Evolutionary conservation across 2,113 vertebrate genomes (phyloP).

Genomic region (Mirza zaza): DNA sequence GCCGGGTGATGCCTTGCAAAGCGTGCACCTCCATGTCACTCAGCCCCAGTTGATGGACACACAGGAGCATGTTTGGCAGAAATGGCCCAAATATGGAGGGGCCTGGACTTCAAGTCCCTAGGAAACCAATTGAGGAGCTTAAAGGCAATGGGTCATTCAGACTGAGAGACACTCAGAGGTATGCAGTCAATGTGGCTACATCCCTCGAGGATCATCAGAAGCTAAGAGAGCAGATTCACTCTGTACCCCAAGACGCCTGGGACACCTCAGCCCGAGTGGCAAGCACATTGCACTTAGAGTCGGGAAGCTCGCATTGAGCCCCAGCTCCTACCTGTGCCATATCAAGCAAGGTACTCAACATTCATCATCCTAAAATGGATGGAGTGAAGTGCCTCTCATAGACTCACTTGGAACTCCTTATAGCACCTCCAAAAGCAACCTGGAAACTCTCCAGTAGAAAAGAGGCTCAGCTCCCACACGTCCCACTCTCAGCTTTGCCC

Average conservation of each 20-base stretch:
- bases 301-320: neutral
- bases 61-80: neutral
- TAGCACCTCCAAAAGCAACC: neutral
- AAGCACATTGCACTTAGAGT: neutral
- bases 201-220: neutral
- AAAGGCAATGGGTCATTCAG: neutral
- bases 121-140: neutral
- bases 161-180: neutral
- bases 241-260: neutral
- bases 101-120: neutral
- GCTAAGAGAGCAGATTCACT: neutral
- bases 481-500: neutral
- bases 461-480: neutral
- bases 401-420: neutral
- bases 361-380: neutral
- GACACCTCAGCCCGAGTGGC: neutral
- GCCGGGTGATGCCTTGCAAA: neutral
- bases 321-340: neutral
- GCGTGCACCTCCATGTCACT: constrained; percentile 16
- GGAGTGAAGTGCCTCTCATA: neutral
- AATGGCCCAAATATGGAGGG: neutral
- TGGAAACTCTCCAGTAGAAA: neutral
- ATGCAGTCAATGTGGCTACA: neutral
- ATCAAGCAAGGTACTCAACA: neutral
- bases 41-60: neutral